Conservation (phyloP, 2,888 invertebrate species). For the Nomada fucata region DNA sequence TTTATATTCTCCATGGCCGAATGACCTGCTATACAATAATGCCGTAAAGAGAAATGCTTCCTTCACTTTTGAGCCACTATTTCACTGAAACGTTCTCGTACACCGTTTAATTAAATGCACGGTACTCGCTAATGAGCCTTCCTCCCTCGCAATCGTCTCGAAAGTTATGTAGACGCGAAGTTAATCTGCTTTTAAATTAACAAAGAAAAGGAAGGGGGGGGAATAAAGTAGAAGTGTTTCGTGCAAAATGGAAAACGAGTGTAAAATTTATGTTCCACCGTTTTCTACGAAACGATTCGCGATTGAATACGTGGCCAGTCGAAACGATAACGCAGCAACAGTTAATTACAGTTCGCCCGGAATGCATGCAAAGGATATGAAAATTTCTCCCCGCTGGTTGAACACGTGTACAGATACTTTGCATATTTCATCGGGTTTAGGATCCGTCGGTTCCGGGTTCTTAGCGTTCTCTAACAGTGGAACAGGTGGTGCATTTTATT, state of each 20-base stretch:
- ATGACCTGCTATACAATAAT: conserved; percentile 65
- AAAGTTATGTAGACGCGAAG: background rate
- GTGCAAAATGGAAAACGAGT: conserved; percentile 16
- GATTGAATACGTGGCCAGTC: background rate
- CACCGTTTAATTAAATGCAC: conserved; percentile 3
- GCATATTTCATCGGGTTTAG: background rate
- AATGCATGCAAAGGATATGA: conserved; percentile 38
- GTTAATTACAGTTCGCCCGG: conserved; percentile 31
- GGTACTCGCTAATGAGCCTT: conserved; percentile 12
- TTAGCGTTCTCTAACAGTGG: background rate
- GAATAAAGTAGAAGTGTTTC: conserved; percentile 1
- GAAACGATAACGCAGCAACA: conserved; percentile 38
- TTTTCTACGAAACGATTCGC: background rate
- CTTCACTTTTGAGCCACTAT: conserved; percentile 43
- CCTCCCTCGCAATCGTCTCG: background rate
- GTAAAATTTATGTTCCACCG: background rate
- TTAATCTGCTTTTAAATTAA: background rate
- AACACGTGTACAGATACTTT: background rate
- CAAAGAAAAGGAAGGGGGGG: background rate
- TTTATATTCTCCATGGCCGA: conserved; percentile 66
- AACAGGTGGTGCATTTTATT: conserved; percentile 14
- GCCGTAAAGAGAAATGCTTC: conserved; percentile 59
- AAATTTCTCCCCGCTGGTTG: conserved; percentile 41
- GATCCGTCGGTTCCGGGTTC: conserved; percentile 23
- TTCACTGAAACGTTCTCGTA: conserved; percentile 29